These are phyloP conservation scores for Ypsolopha scabrella DNA, from an alignment of 2,888 invertebrate genomes.

Conservation along the genomic window DNA sequence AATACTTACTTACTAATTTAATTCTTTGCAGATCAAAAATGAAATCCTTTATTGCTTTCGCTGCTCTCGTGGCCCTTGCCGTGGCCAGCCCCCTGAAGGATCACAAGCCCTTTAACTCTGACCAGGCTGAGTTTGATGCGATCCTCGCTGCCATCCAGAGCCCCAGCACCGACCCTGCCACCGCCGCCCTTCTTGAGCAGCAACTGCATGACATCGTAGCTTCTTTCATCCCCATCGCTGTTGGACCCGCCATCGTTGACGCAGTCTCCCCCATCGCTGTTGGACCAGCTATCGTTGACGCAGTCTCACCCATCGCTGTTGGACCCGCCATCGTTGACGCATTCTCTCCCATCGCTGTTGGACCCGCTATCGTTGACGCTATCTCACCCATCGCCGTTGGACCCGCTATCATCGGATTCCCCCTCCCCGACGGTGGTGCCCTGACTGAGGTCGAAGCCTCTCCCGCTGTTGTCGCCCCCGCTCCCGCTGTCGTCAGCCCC, in stretches of 20 bases:
- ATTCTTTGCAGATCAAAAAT: too few relatives aligned
- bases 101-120: constrained; percentile 15
- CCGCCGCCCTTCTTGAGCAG: constrained; percentile 9
- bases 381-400: constrained; percentile 14
- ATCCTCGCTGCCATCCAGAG: constrained; percentile 36
- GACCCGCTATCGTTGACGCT: constrained; percentile 12
- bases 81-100: constrained; percentile 17
- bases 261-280: constrained; percentile 5
- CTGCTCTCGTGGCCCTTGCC: constrained; percentile 30
- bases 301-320: constrained; percentile 13
- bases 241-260: constrained; percentile 13
- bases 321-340: constrained; percentile 14
- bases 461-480: constrained; percentile 6
- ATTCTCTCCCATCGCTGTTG: constrained; percentile 9
- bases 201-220: not conserved
- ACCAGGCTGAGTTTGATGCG: constrained; percentile 20
- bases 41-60: constrained; percentile 21
- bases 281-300: too few relatives aligned
- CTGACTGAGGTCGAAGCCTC: constrained; percentile 9
- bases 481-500: constrained; percentile 11
- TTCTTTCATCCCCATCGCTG: constrained; percentile 11
- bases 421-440: constrained; percentile 15
- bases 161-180: constrained; percentile 6
- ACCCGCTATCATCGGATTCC: constrained; percentile 13
- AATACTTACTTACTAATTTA: too few relatives aligned